Conservation (phyloP, 2,797 vertebrate species). For the Tachyglossus aculeatus region DNA sequence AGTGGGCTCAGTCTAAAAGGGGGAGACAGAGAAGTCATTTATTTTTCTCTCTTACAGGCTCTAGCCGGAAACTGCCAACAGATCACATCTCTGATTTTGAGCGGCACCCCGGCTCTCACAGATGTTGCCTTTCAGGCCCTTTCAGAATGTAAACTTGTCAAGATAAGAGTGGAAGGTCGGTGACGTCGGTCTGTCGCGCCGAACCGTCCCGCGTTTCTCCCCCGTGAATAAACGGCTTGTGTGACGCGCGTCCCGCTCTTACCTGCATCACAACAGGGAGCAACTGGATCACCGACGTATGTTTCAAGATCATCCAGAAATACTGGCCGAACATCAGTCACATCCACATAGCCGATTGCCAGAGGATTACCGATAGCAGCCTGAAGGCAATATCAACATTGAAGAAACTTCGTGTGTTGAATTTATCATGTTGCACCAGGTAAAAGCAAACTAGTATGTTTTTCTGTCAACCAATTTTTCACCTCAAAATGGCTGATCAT, state of each 20-base stretch:
- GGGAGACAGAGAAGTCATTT: too few species aligned
- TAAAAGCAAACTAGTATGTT: too few species aligned
- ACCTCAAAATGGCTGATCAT: too few species aligned
- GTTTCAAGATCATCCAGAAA: slow-evolving; percentile 76
- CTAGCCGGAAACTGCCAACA: slow-evolving; percentile 74
- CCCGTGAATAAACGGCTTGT: slow-evolving; percentile 20
- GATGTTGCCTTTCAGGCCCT: slow-evolving; percentile 77
- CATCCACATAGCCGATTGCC: slow-evolving; percentile 76
- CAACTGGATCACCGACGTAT: slow-evolving; percentile 77
- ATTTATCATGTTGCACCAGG: slow-evolving; percentile 81
- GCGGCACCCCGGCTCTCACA: slow-evolving; percentile 79
- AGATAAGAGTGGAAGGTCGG: slow-evolving; percentile 77
- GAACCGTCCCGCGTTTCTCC: not conserved
- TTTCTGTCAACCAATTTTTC: too few species aligned
- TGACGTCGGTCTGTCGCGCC: slow-evolving; percentile 3
- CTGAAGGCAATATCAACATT: slow-evolving; percentile 74
- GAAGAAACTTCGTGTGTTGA: slow-evolving; percentile 73
- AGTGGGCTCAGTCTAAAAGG: too few species aligned
- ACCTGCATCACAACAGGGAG: slow-evolving; percentile 71
- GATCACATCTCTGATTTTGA: slow-evolving; percentile 74
- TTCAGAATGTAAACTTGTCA: slow-evolving; percentile 69
- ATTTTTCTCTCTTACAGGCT: slow-evolving; percentile 67
- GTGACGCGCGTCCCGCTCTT: slow-evolving; percentile 1
- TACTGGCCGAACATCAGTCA: slow-evolving; percentile 72
- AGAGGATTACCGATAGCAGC: slow-evolving; percentile 75